Conservation (phyloP, 2,113 vertebrate genomes). For the Sorex fumeus region DNA sequence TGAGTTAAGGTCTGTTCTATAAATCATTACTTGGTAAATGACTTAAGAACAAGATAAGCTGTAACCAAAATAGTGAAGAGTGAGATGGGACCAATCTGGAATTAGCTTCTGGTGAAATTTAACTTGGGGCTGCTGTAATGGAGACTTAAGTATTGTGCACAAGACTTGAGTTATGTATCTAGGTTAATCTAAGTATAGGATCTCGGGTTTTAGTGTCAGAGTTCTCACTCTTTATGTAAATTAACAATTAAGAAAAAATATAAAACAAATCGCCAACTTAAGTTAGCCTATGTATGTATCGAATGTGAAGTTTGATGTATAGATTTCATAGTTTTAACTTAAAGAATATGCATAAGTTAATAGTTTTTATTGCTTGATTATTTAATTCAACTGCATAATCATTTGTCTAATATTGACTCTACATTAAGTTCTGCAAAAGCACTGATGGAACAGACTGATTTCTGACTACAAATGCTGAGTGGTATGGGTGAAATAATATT, state of each 20-base stretch:
- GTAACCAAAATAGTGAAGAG: slow-evolving; percentile 67
- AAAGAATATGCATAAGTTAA: no score
- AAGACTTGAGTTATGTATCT: background rate
- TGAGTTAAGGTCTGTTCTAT: slow-evolving; percentile 82
- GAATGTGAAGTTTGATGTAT: no score
- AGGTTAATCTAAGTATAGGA: background rate
- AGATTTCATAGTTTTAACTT: no score
- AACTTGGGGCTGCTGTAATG: background rate
- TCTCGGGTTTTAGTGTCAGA: slow-evolving; percentile 38
- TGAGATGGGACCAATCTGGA: slow-evolving; percentile 47
- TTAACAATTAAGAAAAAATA: no score
- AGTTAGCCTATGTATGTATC: no score
- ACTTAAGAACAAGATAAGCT: slow-evolving; percentile 73
- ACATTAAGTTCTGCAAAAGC: slow-evolving; percentile 12
- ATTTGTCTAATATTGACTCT: background rate
- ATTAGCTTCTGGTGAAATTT: slow-evolving; percentile 55
- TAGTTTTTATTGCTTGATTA: no score
- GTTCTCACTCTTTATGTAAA: slow-evolving; percentile 34
- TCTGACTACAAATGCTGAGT: background rate
- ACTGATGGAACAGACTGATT: background rate
- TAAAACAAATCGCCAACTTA: no score
- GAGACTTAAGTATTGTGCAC: background rate
- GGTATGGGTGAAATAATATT: background rate
- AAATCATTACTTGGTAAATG: slow-evolving; percentile 76
- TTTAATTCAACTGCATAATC: background rate